Evolutionary conservation across 2,797 vertebrate species (phyloP).

Genomic region (Holocentrus rufus): DNA sequence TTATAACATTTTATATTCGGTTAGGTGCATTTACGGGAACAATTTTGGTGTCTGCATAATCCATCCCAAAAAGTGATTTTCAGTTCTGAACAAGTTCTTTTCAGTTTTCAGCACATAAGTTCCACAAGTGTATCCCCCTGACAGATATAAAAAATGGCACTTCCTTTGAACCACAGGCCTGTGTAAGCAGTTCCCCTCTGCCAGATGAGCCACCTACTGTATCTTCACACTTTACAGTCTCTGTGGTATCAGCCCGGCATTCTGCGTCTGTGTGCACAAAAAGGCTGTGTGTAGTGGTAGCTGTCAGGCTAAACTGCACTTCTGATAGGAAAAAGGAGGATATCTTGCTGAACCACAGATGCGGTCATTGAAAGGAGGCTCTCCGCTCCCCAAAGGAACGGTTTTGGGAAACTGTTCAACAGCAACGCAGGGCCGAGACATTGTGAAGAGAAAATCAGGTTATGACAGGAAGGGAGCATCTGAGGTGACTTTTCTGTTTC

Average conservation of each 20-base stretch:
- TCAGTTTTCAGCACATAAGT: conserved; percentile 3
- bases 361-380: conserved; percentile 47
- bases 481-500: too few relatives aligned
- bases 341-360: conserved; percentile 54
- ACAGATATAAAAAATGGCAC: conserved; percentile 5
- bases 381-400: conserved; percentile 48
- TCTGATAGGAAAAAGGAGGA: conserved; percentile 46
- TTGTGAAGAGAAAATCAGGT: conserved; percentile 40
- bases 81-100: conserved; percentile 8
- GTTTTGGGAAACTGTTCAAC: conserved; percentile 48
- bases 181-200: conserved; percentile 49
- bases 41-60: conserved; percentile 12
- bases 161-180: conserved; percentile 40
- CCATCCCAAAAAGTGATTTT: conserved; percentile 9
- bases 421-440: conserved; percentile 26
- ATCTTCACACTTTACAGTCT: conserved; percentile 56
- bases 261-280: conserved; percentile 24
- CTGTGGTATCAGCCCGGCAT: conserved; percentile 43
- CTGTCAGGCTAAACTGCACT: conserved; percentile 52
- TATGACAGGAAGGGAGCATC: too few relatives aligned
- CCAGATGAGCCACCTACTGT: conserved; percentile 54
- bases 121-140: background rate
- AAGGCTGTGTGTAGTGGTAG: conserved; percentile 35
- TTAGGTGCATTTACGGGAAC: conserved; percentile 12
- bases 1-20: conserved; percentile 3